Conservation (phyloP, 2,888 invertebrate genomes). For the Neocrepidodera transversa region DNA sequence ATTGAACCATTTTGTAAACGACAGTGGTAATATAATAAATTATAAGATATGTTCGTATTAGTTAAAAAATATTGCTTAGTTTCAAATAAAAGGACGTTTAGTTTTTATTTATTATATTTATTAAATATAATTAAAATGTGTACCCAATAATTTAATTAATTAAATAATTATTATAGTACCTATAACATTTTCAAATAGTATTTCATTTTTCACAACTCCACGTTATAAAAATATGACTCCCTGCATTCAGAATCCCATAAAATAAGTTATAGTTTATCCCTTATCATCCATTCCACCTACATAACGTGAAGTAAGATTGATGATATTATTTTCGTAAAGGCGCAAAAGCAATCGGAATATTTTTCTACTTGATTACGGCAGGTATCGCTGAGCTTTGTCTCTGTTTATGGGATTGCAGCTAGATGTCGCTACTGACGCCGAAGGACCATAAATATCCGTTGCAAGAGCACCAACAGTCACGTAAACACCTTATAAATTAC, state of each 20-base stretch:
- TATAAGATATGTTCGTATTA: no score
- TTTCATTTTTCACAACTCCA: no score
- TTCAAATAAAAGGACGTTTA: no score
- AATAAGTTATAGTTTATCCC: constrained; percentile 14
- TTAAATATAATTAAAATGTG: no score
- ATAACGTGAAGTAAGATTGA: constrained; percentile 31
- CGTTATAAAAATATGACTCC: neutral
- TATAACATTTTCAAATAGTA: no score
- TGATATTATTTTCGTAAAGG: constrained; percentile 29
- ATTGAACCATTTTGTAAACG: no score
- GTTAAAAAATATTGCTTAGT: no score
- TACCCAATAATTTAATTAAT: no score
- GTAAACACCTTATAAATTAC: constrained; percentile 42
- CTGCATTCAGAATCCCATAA: neutral
- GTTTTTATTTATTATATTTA: no score
- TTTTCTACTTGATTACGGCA: constrained; percentile 41
- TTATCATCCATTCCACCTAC: constrained; percentile 1
- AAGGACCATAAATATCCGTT: constrained; percentile 11
- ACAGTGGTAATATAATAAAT: no score
- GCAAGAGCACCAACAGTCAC: constrained; percentile 31
- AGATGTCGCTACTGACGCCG: constrained; percentile 33
- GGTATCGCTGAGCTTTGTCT: constrained; percentile 41
- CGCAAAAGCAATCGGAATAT: constrained; percentile 33
- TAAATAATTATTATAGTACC: no score
- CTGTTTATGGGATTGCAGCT: constrained; percentile 34